Percentiles rank a stretch among this genome's conserved stretches.
phyloP scores from a whole-genome alignment of 92 coral and sea anemone genomes.

The Nematostella vectensis region DNA sequence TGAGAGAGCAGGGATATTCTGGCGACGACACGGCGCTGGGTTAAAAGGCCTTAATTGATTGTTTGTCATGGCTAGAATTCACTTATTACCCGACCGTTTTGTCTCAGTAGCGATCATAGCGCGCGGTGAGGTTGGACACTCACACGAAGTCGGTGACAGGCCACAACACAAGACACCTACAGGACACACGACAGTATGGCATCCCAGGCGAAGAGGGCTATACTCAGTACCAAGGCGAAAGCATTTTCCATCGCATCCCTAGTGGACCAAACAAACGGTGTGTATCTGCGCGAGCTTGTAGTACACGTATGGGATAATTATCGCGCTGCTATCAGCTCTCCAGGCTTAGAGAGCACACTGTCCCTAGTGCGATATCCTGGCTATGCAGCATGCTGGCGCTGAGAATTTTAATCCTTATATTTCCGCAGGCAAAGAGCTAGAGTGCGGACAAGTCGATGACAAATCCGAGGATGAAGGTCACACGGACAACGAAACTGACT shows the following conservation, averaged over 20 bases:
- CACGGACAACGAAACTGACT: no score
- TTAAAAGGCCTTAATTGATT: conserved; percentile 95
- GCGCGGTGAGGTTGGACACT: no score
- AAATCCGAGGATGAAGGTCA: no score
- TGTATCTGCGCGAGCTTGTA: no score
- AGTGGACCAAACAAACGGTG: no score
- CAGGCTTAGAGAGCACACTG: not conserved
- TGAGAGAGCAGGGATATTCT: conserved; percentile 31
- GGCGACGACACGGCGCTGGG: conserved; percentile 98
- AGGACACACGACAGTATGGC: no score
- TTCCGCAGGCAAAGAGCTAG: conserved; percentile 40
- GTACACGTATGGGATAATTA: no score
- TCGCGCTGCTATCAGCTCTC: conserved; percentile 6
- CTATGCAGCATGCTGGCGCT: not conserved
- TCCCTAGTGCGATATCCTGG: not conserved
- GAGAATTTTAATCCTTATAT: conserved; percentile 7
- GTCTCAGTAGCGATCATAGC: no score
- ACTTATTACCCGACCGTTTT: conserved; percentile 66
- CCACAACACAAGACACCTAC: no score
- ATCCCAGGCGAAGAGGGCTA: conserved; percentile 28
- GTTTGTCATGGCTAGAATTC: conserved; percentile 83
- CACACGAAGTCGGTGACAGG: no score
- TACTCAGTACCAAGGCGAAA: conserved; percentile 47
- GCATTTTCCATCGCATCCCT: conserved; percentile 86
- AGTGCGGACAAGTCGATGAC: conserved; percentile 61